Percentiles rank a stretch among this genome's conserved stretches.
phyloP scores from a whole-genome alignment of 2,113 vertebrate genomes.

The Dromiciops gliroides region DNA sequence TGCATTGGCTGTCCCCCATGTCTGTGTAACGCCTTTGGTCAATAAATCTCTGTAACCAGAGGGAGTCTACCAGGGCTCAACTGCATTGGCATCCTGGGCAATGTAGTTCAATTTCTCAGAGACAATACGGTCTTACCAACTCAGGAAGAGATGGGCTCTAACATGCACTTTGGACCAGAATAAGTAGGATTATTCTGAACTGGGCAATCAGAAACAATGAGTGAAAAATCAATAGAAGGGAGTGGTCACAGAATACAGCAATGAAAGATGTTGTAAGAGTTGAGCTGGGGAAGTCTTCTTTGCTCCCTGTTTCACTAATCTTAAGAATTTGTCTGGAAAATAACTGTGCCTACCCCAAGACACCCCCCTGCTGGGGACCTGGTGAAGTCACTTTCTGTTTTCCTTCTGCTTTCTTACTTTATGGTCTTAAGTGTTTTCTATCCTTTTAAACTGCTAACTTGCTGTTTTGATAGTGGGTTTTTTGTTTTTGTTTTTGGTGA shows the following conservation, averaged over 20 bases:
- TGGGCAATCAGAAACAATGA: neutral
- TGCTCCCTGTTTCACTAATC: neutral
- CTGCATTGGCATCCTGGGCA: neutral
- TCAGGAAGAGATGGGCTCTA: neutral
- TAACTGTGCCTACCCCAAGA: neutral
- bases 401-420: neutral
- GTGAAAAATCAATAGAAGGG: neutral
- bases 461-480: no score
- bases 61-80: neutral
- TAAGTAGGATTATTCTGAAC: neutral
- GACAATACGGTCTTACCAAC: neutral
- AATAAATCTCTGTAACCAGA: neutral
- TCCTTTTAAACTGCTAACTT: neutral
- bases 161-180: neutral
- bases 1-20: neutral
- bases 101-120: neutral
- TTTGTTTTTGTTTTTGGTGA: no score
- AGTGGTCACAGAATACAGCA: neutral
- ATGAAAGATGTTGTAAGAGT: neutral
- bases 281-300: neutral
- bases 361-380: neutral
- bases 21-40: neutral
- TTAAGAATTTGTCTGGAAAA: neutral
- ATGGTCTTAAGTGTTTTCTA: neutral
- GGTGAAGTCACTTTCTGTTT: neutral